Base-by-base conservation (phyloP, 2,888 invertebrate species). In the Chrysotoxum bicinctum region DNA sequence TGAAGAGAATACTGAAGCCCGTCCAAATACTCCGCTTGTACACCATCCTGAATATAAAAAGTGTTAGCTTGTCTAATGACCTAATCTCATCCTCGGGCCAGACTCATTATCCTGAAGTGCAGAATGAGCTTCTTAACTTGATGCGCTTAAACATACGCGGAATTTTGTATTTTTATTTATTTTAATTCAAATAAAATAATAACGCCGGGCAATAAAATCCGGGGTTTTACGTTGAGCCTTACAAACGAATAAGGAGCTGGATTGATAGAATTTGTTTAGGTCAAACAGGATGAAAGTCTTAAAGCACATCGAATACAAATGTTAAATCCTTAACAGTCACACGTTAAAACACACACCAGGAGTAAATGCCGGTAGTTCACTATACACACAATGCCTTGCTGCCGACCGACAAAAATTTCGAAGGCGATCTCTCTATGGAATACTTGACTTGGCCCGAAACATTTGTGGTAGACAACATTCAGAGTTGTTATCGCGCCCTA, bases 11-110 rank as follows among this genome's bases (percentile, higher is more conserved):
- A 81, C 90, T 87, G 73, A 89, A 88, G 87, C 92, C 92, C 87
- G 91, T 91, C 21, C 90, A 88, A 68, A 92, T 91, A 86, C 91
- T 92, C 21, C 91, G 88, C 83, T 90, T 90, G 87, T 91, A 91
- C 72, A 91, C 90, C 91, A 91, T 91, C 8, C 68, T 80, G 80
- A 75, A 58, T 52, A 58, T 52, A 66, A 12, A 64, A 84, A 77
- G 70, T 40, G 70, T 72, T 76, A 32, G 68, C 72, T 75, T 68
- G 76, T 81, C 81, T 85, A 69, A 58, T 62, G 73, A 73, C 56
- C 69, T 60, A 81, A 85, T 85, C 73, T 81, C 81, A 85, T 85
- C 76, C 81, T 81, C 66, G 54, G 16, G 45, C 40, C 23, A 64
- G 23, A 75, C 80, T 68, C 52, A 54, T 80, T 80, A 80, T 76